Base-by-base conservation (phyloP, 2,797 vertebrate species). In the Todus mexicanus region DNA sequence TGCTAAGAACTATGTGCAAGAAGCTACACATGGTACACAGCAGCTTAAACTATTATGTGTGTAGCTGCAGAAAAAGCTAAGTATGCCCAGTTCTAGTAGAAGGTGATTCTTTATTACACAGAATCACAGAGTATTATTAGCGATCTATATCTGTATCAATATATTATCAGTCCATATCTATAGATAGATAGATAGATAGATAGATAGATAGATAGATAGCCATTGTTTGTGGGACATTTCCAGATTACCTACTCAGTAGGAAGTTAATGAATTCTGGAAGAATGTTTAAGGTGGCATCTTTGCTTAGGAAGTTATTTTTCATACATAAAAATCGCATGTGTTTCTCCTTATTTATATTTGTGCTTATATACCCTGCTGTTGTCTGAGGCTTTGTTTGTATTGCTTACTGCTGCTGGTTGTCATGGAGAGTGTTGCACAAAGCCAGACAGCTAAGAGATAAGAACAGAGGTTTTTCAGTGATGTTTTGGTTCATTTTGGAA, bases 401-500 rank as follows among this genome's bases (percentile, higher is more conserved):
- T 80, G 11, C 33, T 83, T 69, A 48, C 53, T 63, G 72, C 76
- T 74, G 26, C 21, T 53, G 17, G 18, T 59, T 89, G 91, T 91
- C 80, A 84, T 72, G 86, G 86, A 94, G 72, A 94, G 56, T 1
- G 15, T n/a, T 92, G 42, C 59, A 72, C 45, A 78, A 86, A 85
- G 27, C 54, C 83, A 92, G 90, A 65, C 61, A 75, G 63, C 5
- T 1, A 59, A 88, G 54, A 95, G 92, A 93, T 91, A 88, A 96
- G 51, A 81, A 64, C 43, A 60, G 84, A 82, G 33, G 25, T 85
- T 87, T n/a, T 89, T 37, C 82, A 7, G 13, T 43, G 65, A 40
- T 92, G 38, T 92, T 92, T 93, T 38, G 26, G 35, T 79, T 51
- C 70, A 4, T 72, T 91, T 93, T 78, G 84, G 88, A 96, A 94